Percentiles rank a stretch among this genome's conserved stretches.
Conservation (phyloP, 2,888 invertebrate species). For the Octonoba sinensis region DNA sequence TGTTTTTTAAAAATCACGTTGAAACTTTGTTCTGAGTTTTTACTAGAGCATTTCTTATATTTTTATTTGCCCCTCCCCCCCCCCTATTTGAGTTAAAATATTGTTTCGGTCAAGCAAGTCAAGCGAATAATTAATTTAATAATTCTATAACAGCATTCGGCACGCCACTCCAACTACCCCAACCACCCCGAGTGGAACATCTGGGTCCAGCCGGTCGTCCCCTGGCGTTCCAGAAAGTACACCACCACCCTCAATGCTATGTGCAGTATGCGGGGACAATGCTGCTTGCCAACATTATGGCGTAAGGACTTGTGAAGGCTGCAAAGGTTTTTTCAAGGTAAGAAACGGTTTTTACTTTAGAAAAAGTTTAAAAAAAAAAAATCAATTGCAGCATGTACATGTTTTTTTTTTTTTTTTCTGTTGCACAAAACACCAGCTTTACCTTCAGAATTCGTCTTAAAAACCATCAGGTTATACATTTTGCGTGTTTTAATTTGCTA, state of each 20-base stretch:
- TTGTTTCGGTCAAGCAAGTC: too few relatives aligned
- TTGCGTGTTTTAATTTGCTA: too few relatives aligned
- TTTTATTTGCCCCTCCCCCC: too few relatives aligned
- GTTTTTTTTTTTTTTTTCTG: neutral
- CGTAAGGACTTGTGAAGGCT: constrained; percentile 93
- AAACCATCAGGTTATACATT: too few relatives aligned
- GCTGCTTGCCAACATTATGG: constrained; percentile 99
- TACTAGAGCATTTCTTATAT: too few relatives aligned
- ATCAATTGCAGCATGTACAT: neutral
- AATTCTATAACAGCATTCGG: constrained; percentile 33
- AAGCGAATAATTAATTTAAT: too few relatives aligned
- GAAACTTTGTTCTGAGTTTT: too few relatives aligned
- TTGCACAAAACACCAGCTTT: neutral
- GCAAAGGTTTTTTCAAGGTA: constrained; percentile 82
- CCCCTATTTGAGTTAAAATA: too few relatives aligned
- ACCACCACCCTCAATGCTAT: constrained; percentile 76
- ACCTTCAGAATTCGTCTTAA: too few relatives aligned
- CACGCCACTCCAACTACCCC: constrained; percentile 63
- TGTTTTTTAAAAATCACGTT: too few relatives aligned
- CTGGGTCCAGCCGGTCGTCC: constrained; percentile 66
- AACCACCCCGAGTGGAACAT: constrained; percentile 70
- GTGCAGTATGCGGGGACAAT: constrained; percentile 98
- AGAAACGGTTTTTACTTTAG: neutral
- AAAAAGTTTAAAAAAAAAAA: neutral
- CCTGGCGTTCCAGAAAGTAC: constrained; percentile 68